phyloP scores from a whole-genome alignment of 2,797 vertebrate genomes.

The Anguilla obscura region DNA sequence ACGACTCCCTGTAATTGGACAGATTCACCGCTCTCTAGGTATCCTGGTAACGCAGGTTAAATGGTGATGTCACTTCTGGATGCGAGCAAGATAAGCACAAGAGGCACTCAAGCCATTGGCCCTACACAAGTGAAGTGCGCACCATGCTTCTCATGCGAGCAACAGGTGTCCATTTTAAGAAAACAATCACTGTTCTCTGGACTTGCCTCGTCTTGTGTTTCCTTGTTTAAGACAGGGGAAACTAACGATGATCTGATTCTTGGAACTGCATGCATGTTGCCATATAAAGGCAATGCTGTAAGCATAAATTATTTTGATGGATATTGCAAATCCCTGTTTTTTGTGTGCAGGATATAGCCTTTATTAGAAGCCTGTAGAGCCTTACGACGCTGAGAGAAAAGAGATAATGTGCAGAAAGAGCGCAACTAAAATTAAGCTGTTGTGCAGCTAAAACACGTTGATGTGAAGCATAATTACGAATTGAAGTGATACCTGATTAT shows the following conservation, averaged over 20 bases:
- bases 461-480: conserved; percentile 9
- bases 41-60: conserved; percentile 63
- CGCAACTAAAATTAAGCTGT: not conserved
- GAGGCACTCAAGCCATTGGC: conserved; percentile 48
- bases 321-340: not conserved
- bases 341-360: not conserved
- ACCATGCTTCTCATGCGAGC: not conserved
- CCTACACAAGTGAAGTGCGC: conserved; percentile 41
- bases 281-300: not conserved
- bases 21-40: conserved; percentile 57
- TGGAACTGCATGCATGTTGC: not conserved
- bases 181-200: not conserved
- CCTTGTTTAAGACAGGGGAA: not conserved
- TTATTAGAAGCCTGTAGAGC: not conserved
- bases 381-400: not conserved
- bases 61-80: conserved; percentile 66
- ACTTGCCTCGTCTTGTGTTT: not conserved
- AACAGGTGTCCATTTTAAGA: conserved; percentile 1
- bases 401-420: not conserved
- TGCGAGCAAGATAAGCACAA: conserved; percentile 55
- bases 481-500: conserved; percentile 13
- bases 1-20: conserved; percentile 60
- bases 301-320: not conserved
- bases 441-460: not conserved
- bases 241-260: not conserved